Base-by-base conservation (phyloP, 2,888 invertebrate species). In the Athalia cordata region DNA sequence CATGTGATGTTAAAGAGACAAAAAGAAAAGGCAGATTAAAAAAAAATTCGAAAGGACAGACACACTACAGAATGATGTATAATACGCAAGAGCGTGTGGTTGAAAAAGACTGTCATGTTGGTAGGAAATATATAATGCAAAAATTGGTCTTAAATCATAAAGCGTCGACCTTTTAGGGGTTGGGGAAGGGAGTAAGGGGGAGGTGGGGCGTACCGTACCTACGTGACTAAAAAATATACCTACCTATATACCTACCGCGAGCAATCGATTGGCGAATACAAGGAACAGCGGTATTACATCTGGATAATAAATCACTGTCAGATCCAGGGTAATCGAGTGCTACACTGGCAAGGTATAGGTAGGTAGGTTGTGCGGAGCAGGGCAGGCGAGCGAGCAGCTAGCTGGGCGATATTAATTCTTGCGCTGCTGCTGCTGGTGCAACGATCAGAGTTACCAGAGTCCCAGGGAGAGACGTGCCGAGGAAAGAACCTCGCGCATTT, bases 301-400 rank as follows among this genome's bases (percentile, higher is more conserved):
- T 80, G 78, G 79, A 82, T 83, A 85, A 87, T 87, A 87, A 86
- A 88, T 88, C 88, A 88, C 86, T 84, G 89, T 87, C 88, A 85
- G 84, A 84, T 83, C 80, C 85, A 84, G 84, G 85, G 81, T 87
- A 89, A 87, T 87, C 87, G 87, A 86, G 84, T 83, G 85, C 80
- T 81, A 83, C 81, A 83, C 80, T 77, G 81, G 76, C 78, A 2
- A 29, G 29, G 29, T 29, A 29, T 29, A 29, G 29, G 57, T 29
- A 29, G 29, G 72, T 57, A 11, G 72, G 72, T 57, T 78, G 81
- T 78, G 81, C 77, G 68, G 74, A 76, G 74, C 77, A 66, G 74
- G 75, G 66, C 72, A 50, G 64, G 67, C 65, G 8, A 65, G 67
- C 74, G 76, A 29, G 29, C 29, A 29, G 29, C 29, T 29, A 80